Conservation (phyloP, 2,113 vertebrate species). For the Reinhardtius hippoglossoides region DNA sequence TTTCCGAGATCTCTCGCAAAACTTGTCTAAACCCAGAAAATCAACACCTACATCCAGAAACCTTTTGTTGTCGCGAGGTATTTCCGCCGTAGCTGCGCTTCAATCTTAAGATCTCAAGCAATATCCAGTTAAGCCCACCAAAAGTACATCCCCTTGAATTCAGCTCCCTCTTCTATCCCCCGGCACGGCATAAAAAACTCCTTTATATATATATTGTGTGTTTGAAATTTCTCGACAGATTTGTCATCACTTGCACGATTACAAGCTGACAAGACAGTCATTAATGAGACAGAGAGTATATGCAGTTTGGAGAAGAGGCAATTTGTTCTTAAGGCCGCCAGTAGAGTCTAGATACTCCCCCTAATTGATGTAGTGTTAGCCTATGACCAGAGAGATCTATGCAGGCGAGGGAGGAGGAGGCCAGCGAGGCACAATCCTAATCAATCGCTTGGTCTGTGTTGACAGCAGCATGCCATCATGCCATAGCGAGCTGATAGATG, state of each 20-base stretch:
- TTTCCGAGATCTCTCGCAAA: constrained; percentile 43
- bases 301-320: constrained; percentile 66
- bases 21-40: constrained; percentile 56
- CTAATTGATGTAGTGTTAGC: constrained; percentile 79
- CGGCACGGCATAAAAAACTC: neutral
- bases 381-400: constrained; percentile 75
- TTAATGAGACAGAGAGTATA: constrained; percentile 68
- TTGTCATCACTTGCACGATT: constrained; percentile 67
- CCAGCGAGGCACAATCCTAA: constrained; percentile 66
- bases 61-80: constrained; percentile 51
- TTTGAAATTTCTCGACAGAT: constrained; percentile 50
- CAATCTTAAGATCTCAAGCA: constrained; percentile 48
- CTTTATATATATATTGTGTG: constrained; percentile 21
- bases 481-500: constrained; percentile 74
- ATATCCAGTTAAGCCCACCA: constrained; percentile 32
- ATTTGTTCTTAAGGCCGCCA: constrained; percentile 76
- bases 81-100: constrained; percentile 42
- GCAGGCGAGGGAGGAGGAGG: constrained; percentile 56
- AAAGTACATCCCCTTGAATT: constrained; percentile 43
- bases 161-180: neutral
- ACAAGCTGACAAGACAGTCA: constrained; percentile 66
- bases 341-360: constrained; percentile 74
- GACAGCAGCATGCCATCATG: constrained; percentile 77
- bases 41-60: constrained; percentile 54
- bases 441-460: constrained; percentile 76